Conservation (phyloP, 1,140 invertebrate species). For the Propsilocerus akamusi region DNA sequence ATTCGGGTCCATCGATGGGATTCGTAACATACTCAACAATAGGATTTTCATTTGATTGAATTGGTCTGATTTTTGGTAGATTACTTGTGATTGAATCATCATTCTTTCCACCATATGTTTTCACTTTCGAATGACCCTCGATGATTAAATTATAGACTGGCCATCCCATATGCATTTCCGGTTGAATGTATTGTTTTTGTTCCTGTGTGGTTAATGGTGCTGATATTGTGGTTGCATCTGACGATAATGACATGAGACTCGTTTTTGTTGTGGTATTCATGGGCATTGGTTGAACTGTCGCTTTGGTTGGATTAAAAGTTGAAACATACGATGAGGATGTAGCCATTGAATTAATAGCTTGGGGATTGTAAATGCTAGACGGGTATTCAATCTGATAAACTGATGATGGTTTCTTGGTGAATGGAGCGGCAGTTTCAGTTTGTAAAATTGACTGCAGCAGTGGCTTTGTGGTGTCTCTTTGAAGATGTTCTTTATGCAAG, state of each 20-base stretch:
- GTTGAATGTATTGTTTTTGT: slow-evolving; percentile 37
- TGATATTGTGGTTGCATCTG: slow-evolving; percentile 18
- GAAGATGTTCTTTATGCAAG: no score
- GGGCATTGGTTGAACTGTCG: slow-evolving; percentile 14
- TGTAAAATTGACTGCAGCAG: neutral
- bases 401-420: neutral
- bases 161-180: slow-evolving; percentile 34
- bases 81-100: slow-evolving; percentile 16
- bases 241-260: slow-evolving; percentile 21
- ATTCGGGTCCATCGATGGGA: slow-evolving; percentile 13
- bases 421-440: neutral
- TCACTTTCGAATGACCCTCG: slow-evolving; percentile 65
- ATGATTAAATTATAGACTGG: slow-evolving; percentile 55
- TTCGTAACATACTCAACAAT: slow-evolving; percentile 16
- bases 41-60: slow-evolving; percentile 19
- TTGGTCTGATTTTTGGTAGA: slow-evolving; percentile 21
- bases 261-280: slow-evolving; percentile 25
- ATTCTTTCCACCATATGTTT: slow-evolving; percentile 53
- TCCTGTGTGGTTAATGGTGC: slow-evolving; percentile 24
- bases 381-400: neutral
- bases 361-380: neutral
- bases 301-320: slow-evolving; percentile 12
- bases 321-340: slow-evolving; percentile 10
- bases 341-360: slow-evolving; percentile 6
- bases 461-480: neutral